Evolutionary conservation across 2,113 vertebrate species (phyloP), one percentile per base, ranked within the genome.

Genomic region (Sinocyclocheilus rhinocerous): DNA sequence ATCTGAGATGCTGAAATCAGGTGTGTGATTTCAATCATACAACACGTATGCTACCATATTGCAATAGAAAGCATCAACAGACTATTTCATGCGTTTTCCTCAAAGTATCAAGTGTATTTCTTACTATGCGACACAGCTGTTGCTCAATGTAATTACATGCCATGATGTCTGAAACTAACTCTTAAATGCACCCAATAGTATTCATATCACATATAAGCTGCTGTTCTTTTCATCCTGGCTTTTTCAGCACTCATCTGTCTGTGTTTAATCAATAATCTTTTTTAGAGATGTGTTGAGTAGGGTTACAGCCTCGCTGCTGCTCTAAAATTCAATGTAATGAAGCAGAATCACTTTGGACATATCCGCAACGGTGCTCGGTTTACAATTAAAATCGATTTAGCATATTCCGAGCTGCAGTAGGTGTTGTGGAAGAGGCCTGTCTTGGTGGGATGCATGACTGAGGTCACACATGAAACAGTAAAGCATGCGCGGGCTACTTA

Each of bases 331-430:
- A 70, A 7, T 36, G 45, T 55, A 70, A 70, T 83, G 65, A 26
- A 48, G 13, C 80, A 33, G 24, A 69, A 82, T 69, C 63, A 52
- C 80, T 82, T 67, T 82, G 80, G 63, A 50, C 63, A 48, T 13
- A 48, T 52, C 16, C 18, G 42, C 45, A 69, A 33, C 24, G 42
- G 63, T 24, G 45, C 61, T 82, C 12, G n/a, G 52, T 50, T 82
- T 33, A 69, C 42, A 69, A 82, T 69, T 69, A 69, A 82, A 81
- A 81, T 65, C 3, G 11, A 81, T 81, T 82, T 69, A 69, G 80
- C 63, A 52, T 20, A 67, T 65, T 48, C 59, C 29, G 20, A 48
- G 59, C 59, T 65, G 26, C 42, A 12, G 80, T 69, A 50, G 57
- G 55, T 59, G 29, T 63, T 82, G 8, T 50, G 80, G 52, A 50